A percentile compares a stretch with the other conserved stretches of the same genome.
phyloP scores from a whole-genome alignment of 2,888 invertebrate genomes.

The Brachypterus glaber region DNA sequence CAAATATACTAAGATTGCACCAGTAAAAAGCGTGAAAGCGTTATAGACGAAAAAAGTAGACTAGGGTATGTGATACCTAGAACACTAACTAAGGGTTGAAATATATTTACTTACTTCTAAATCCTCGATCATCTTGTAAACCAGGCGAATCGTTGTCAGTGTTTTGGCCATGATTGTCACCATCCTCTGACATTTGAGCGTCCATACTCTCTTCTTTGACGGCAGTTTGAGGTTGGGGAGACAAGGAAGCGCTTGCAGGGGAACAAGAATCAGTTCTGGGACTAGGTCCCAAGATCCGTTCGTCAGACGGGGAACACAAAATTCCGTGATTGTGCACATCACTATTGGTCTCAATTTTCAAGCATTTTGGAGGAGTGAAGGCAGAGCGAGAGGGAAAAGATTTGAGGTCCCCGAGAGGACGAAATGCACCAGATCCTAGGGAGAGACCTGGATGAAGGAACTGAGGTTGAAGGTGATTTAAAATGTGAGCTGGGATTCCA shows the following conservation, averaged over 20 bases:
- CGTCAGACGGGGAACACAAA: slow-evolving; percentile 39
- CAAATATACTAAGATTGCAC: no score
- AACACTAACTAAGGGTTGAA: background rate
- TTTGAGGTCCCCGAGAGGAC: slow-evolving; percentile 49
- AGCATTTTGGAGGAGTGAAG: slow-evolving; percentile 61
- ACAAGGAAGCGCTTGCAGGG: slow-evolving; percentile 51
- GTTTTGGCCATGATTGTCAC: slow-evolving; percentile 40
- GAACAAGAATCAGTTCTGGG: slow-evolving; percentile 52
- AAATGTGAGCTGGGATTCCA: slow-evolving; percentile 55
- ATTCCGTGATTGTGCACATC: slow-evolving; percentile 36
- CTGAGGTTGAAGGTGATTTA: slow-evolving; percentile 63
- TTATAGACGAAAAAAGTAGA: no score
- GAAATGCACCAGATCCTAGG: slow-evolving; percentile 50
- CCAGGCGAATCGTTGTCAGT: slow-evolving; percentile 36
- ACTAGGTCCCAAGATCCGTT: slow-evolving; percentile 38
- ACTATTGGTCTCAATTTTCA: slow-evolving; percentile 42
- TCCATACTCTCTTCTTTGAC: slow-evolving; percentile 49
- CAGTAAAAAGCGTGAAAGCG: no score
- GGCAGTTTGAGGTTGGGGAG: slow-evolving; percentile 38
- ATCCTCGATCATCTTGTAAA: slow-evolving; percentile 44
- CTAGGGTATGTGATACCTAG: no score
- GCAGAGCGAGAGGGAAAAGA: slow-evolving; percentile 52
- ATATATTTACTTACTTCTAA: slow-evolving; percentile 48
- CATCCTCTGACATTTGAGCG: slow-evolving; percentile 50
- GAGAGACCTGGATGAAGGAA: slow-evolving; percentile 59